phyloP scores from a whole-genome alignment of 2,113 vertebrate species.

The Lampris incognitus region DNA sequence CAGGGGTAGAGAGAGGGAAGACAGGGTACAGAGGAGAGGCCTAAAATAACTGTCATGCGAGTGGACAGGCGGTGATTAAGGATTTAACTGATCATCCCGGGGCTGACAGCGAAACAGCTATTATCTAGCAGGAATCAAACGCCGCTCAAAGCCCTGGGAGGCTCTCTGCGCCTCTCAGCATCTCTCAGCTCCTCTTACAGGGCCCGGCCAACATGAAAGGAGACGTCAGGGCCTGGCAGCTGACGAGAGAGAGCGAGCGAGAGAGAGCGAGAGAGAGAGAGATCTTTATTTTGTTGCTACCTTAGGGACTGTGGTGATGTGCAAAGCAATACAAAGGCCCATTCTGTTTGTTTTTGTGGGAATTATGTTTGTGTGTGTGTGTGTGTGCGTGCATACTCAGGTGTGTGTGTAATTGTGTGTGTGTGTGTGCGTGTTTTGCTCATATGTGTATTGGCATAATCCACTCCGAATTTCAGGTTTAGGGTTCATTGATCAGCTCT shows the following conservation, averaged over 20 bases:
- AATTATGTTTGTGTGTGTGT: conserved; percentile 42
- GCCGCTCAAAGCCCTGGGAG: conserved; percentile 96
- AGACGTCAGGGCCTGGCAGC: conserved; percentile 98
- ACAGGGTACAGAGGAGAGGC: conserved; percentile 77
- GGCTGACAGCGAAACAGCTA: conserved; percentile 99
- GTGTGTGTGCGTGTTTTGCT: background rate
- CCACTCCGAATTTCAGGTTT: conserved; percentile 59
- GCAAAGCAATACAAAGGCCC: conserved; percentile 77
- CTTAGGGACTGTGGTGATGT: conserved; percentile 82
- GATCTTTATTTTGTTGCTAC: conserved; percentile 84
- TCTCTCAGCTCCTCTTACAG: conserved; percentile 78
- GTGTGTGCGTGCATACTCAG: conserved; percentile 14
- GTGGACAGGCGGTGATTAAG: conserved; percentile 99
- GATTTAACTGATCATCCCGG: conserved; percentile 99
- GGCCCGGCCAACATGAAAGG: conserved; percentile 98
- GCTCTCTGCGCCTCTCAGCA: conserved; percentile 75
- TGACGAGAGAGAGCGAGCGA: conserved; percentile 90
- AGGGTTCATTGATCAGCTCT: conserved; percentile 66
- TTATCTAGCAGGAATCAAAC: conserved; percentile 99
- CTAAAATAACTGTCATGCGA: conserved; percentile 91
- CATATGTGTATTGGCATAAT: conserved; percentile 13
- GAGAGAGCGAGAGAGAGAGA: conserved; percentile 53
- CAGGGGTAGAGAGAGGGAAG: conserved; percentile 69
- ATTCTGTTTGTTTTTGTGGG: conserved; percentile 83
- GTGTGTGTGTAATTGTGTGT: background rate